phyloP scores from a whole-genome alignment of 2,888 invertebrate species.

The Sturmia bella region DNA sequence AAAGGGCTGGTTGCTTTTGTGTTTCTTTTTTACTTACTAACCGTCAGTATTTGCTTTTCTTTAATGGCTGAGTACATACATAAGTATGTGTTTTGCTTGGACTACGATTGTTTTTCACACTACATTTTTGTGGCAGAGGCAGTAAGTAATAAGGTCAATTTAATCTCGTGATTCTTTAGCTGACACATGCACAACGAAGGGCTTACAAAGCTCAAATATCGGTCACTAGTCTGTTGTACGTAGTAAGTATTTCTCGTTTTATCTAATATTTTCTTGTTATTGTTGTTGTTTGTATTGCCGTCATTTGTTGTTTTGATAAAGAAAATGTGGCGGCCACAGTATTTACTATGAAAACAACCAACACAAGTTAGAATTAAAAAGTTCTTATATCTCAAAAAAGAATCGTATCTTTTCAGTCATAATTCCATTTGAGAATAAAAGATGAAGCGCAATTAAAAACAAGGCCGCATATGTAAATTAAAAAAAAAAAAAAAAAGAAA shows the following conservation, averaged over 20 bases:
- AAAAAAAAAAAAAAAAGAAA: too few species aligned
- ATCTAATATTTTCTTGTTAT: constrained; percentile 28
- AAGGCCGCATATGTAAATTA: not conserved
- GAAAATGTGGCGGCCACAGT: constrained; percentile 42
- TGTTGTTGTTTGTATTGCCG: not conserved
- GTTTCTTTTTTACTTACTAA: not conserved
- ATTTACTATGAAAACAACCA: not conserved
- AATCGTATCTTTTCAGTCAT: not conserved
- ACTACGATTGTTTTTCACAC: constrained; percentile 23
- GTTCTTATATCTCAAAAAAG: not conserved
- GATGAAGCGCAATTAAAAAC: not conserved
- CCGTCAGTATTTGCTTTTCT: constrained; percentile 8
- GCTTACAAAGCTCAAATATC: constrained; percentile 62
- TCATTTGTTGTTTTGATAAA: constrained; percentile 1
- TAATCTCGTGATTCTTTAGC: constrained; percentile 67
- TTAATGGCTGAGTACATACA: not conserved
- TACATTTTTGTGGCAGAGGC: not conserved
- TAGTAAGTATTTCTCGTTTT: constrained; percentile 44
- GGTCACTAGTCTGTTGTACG: constrained; percentile 60
- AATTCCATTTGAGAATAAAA: not conserved
- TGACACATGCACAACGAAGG: constrained; percentile 48
- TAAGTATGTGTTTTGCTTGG: too few species aligned
- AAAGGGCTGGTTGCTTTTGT: constrained; percentile 24
- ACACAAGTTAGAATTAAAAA: not conserved
- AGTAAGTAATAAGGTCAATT: constrained; percentile 68